phyloP scores from a whole-genome alignment of 1,140 invertebrate genomes.

The Micrasema longulum region DNA sequence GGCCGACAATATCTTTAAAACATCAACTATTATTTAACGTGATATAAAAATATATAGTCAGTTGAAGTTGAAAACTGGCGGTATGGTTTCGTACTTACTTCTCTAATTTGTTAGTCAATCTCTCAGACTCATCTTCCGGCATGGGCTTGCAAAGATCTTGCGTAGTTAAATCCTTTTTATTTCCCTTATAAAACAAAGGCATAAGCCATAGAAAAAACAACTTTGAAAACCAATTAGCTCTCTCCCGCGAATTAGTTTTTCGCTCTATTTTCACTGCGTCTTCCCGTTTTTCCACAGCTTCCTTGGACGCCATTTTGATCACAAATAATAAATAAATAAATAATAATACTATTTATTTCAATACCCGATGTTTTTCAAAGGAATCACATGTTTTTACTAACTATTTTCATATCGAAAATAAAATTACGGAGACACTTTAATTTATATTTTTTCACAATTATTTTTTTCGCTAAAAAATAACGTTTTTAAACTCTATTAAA shows the following conservation, averaged over 20 bases:
- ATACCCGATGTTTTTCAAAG: too few relatives aligned
- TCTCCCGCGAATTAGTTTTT: conserved; percentile 44
- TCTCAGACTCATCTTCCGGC: conserved; percentile 58
- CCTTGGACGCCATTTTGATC: conserved; percentile 17
- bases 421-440: too few relatives aligned
- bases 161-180: conserved; percentile 56
- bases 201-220: conserved; percentile 61
- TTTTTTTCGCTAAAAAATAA: too few relatives aligned
- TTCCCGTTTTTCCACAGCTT: conserved; percentile 5
- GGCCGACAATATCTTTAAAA: too few relatives aligned
- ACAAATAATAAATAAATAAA: neutral
- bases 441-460: too few relatives aligned
- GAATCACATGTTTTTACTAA: too few relatives aligned
- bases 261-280: conserved; percentile 18
- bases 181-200: conserved; percentile 59
- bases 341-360: too few relatives aligned
- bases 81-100: conserved; percentile 59
- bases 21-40: too few relatives aligned
- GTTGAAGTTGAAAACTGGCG: too few relatives aligned
- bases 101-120: conserved; percentile 60
- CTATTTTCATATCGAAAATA: too few relatives aligned
- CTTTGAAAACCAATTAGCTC: conserved; percentile 60
- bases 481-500: too few relatives aligned
- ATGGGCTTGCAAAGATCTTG: conserved; percentile 60
- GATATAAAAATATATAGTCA: too few relatives aligned